Base-by-base conservation (phyloP, 2,888 invertebrate genomes). In the Marasmarcha lunaedactyla region DNA sequence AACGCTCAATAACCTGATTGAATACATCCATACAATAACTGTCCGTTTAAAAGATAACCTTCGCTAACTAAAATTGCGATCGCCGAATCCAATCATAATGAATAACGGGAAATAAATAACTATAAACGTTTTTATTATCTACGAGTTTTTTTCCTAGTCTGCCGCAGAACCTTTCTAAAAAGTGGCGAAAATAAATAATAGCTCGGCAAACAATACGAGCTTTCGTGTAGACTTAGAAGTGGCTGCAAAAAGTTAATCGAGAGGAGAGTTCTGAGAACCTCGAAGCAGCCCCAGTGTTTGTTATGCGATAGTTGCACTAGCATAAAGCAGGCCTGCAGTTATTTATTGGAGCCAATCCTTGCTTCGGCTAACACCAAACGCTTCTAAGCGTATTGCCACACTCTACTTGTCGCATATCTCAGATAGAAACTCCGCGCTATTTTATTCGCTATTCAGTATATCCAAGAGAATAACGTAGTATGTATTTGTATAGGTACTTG, bases 231-330 rank as follows among this genome's bases (percentile, higher is more conserved):
- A 33, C 50, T 49, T 59, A 58, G 55, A 56, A 47, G 49, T 40
- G 41, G 45, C 50, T 48, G 53, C 54, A 61, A 60, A 59, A 59
- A 57, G 50, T 57, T 59, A 52, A 62, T 57, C 54, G 52, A 55
- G 51, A 45, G 48, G 45, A 48, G 51, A 52, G 52, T 53, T 54
- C 54, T 55, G 53, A 53, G 52, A 54, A 55, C 46, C 43, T 48
- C 48, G 51, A 47, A 52, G 51, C 38, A 38, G 35, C 27, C 11
- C 30, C 6, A 11, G 30, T 30, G 11, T 30, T 30, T 20, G 20
- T 20, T 20, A 20, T 20, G 20, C 20, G 30, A 11, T 30, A 30
- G 30, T 4, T 30, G 10, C 30, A 30, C 11, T 11, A n/a, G 11
- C 30, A 30, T 30, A 30, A 30, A 30, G 9, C 3, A 30, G 11